Evolutionary conservation across 2,113 vertebrate genomes (phyloP).

Genomic region (Oncorhynchus keta): DNA sequence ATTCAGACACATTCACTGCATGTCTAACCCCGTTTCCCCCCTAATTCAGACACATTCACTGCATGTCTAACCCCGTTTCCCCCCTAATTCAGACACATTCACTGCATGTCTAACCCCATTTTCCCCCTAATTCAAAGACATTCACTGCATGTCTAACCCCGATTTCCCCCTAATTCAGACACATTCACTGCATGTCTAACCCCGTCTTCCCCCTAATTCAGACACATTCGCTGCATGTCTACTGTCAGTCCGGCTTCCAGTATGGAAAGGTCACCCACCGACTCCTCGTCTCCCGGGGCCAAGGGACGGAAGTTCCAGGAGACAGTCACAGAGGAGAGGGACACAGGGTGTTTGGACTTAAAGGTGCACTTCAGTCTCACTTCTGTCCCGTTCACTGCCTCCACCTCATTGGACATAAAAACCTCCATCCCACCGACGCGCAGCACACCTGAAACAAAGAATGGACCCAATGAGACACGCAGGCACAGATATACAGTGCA

Average conservation of each 20-base stretch:
- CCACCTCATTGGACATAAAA: conserved; percentile 69
- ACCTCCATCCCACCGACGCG: conserved; percentile 74
- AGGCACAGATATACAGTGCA: not conserved
- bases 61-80: no score
- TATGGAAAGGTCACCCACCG: conserved; percentile 68
- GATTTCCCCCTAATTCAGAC: no score
- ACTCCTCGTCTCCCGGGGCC: conserved; percentile 63
- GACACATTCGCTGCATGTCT: not conserved
- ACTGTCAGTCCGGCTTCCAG: not conserved
- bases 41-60: no score
- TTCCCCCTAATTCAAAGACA: no score
- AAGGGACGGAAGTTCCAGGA: conserved; percentile 85
- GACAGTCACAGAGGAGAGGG: conserved; percentile 61
- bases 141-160: no score
- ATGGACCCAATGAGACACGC: not conserved
- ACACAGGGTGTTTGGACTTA: conserved; percentile 70
- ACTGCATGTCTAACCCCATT: no score
- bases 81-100: no score
- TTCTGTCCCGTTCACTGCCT: conserved; percentile 85
- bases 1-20: no score
- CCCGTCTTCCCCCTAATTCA: not conserved
- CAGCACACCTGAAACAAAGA: conserved; percentile 61
- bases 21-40: no score
- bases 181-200: not conserved
- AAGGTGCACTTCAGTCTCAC: conserved; percentile 88